phyloP scores from a whole-genome alignment of 2,113 vertebrate genomes.

The Cervus canadensis region DNA sequence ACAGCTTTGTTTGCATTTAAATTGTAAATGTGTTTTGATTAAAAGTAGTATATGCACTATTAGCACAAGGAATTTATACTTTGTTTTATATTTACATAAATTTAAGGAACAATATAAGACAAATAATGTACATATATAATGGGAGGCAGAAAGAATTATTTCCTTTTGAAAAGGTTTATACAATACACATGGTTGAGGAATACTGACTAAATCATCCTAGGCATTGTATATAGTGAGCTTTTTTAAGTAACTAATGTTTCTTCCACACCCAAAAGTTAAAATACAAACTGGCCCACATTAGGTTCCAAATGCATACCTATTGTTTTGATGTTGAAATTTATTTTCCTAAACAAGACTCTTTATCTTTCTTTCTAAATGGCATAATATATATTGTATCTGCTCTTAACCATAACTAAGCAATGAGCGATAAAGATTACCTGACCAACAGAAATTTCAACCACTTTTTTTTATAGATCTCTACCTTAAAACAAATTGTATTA shows the following conservation, averaged over 20 bases:
- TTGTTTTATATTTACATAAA: neutral
- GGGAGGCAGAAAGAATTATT: neutral
- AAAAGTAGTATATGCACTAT: neutral
- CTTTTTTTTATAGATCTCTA: neutral
- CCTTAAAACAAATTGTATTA: neutral
- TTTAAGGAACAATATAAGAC: neutral
- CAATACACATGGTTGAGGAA: neutral
- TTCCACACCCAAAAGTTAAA: neutral
- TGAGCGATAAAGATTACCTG: neutral
- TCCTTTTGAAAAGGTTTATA: neutral
- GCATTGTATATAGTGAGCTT: neutral
- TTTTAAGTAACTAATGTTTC: neutral
- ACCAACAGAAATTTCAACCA: neutral
- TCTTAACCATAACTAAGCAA: constrained; percentile 22
- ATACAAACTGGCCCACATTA: neutral
- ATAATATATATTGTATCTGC: neutral
- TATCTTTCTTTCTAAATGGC: neutral
- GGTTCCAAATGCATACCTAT: neutral
- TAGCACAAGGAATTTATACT: neutral
- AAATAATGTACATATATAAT: neutral
- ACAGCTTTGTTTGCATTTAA: neutral
- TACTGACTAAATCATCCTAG: neutral
- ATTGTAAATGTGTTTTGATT: neutral
- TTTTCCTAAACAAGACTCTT: neutral
- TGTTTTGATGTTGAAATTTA: neutral